Conservation (phyloP, 2,797 vertebrate genomes). For the Scarus forsteni region DNA sequence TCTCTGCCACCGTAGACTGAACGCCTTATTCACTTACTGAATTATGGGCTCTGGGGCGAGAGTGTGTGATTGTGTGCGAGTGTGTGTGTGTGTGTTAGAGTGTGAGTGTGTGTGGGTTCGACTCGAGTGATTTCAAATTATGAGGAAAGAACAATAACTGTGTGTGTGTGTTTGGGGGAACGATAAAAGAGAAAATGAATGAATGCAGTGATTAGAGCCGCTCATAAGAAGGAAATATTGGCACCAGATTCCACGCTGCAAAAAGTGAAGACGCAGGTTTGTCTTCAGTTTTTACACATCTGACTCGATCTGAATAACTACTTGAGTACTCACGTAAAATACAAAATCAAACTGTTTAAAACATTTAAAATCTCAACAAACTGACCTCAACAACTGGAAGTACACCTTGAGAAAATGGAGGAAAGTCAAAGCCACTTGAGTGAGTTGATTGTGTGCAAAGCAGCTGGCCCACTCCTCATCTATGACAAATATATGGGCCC, state of each 20-base stretch:
- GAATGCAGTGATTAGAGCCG: constrained; percentile 55
- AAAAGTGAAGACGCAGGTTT: constrained; percentile 22
- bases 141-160: constrained; percentile 61
- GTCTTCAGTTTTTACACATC: constrained; percentile 1
- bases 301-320: neutral
- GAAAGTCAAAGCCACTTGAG: too few relatives aligned
- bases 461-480: too few relatives aligned
- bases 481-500: too few relatives aligned
- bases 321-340: too few relatives aligned
- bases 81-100: neutral
- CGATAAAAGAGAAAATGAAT: constrained; percentile 55
- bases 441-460: too few relatives aligned
- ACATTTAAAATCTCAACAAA: too few relatives aligned
- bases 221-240: constrained; percentile 40
- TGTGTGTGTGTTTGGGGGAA: constrained; percentile 50
- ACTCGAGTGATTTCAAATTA: constrained; percentile 71
- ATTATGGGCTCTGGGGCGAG: constrained; percentile 58
- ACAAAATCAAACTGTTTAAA: too few relatives aligned
- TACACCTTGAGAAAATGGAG: too few relatives aligned
- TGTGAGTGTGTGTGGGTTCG: constrained; percentile 38
- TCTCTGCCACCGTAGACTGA: constrained; percentile 66
- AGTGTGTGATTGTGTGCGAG: constrained; percentile 7
- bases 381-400: too few relatives aligned
- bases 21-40: constrained; percentile 76
- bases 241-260: constrained; percentile 40